Percentiles rank a stretch among this genome's conserved stretches.
Conservation (phyloP, 2,888 invertebrate species). For the Exephanes ischioxanthus region DNA sequence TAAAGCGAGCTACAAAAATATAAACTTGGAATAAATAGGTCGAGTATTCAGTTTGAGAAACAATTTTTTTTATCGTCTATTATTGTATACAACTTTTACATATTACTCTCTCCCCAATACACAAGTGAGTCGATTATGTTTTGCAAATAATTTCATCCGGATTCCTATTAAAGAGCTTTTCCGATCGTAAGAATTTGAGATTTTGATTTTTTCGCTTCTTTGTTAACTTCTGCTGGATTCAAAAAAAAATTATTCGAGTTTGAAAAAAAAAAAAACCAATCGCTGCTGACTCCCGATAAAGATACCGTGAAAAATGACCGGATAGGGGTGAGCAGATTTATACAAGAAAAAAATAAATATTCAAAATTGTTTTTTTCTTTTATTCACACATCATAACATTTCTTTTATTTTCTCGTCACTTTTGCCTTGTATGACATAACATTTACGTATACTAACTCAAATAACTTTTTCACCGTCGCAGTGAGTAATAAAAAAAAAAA, state of each 20-base stretch:
- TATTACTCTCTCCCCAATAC: not conserved
- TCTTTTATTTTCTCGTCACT: conserved; percentile 34
- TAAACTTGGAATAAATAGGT: not conserved
- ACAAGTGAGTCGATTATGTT: not conserved
- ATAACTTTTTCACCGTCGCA: not conserved
- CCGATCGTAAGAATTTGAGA: no score
- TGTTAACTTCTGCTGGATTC: not conserved
- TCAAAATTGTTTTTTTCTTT: not conserved
- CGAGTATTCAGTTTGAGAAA: not conserved
- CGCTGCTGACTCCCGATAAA: not conserved
- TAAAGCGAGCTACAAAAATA: not conserved
- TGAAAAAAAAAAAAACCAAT: not conserved
- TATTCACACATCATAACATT: not conserved
- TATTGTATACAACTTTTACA: not conserved
- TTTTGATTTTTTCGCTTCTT: not conserved
- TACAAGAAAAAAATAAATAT: not conserved
- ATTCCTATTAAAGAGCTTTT: no score
- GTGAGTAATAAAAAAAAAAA: conserved; percentile 5
- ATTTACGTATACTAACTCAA: conserved; percentile 18
- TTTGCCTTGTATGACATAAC: conserved; percentile 19
- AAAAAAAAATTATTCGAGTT: not conserved
- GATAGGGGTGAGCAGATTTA: not conserved
- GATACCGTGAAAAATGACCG: not conserved
- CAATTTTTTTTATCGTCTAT: not conserved
- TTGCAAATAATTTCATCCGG: no score